A percentile compares a stretch with the other conserved stretches of the same genome.
Evolutionary conservation across 2,113 vertebrate genomes (phyloP).

Genomic region (Rhombomys opimus): DNA sequence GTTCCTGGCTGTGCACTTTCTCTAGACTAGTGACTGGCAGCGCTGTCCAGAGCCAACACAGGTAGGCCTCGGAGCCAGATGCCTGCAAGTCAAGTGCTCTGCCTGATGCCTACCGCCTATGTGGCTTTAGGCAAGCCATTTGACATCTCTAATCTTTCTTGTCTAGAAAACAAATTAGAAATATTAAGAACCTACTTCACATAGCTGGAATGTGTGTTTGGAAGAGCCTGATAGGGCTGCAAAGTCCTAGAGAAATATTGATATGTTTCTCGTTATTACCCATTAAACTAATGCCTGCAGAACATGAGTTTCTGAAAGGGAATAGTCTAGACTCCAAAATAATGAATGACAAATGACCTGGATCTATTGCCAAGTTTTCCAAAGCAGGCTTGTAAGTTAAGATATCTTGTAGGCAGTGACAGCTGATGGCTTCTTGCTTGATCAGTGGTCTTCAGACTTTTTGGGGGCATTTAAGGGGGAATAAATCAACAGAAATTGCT

Average conservation of each 20-base stretch:
- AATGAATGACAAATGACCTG: not conserved
- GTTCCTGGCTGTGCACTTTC: not conserved
- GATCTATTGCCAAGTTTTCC: not conserved
- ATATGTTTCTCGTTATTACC: not conserved
- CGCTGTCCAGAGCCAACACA: not conserved
- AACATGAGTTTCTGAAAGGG: not conserved
- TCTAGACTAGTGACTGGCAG: not conserved
- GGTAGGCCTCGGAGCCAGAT: not conserved
- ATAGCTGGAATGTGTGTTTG: not conserved
- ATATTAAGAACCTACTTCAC: not conserved
- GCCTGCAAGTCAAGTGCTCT: not conserved
- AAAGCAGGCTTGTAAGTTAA: not conserved
- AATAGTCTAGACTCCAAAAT: not conserved
- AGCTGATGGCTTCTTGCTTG: not conserved
- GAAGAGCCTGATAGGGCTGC: not conserved
- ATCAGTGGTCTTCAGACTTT: not conserved
- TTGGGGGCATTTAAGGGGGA: not conserved
- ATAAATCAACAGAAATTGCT: constrained; percentile 29
- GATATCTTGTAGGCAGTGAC: not conserved
- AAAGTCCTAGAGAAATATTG: not conserved
- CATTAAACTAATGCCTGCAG: not conserved
- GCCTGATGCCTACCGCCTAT: not conserved
- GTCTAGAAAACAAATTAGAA: constrained; percentile 1
- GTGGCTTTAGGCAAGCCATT: not conserved
- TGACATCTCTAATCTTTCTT: not conserved